phyloP scores from a whole-genome alignment of 2,888 invertebrate species.

The Gymnosoma rotundatum region DNA sequence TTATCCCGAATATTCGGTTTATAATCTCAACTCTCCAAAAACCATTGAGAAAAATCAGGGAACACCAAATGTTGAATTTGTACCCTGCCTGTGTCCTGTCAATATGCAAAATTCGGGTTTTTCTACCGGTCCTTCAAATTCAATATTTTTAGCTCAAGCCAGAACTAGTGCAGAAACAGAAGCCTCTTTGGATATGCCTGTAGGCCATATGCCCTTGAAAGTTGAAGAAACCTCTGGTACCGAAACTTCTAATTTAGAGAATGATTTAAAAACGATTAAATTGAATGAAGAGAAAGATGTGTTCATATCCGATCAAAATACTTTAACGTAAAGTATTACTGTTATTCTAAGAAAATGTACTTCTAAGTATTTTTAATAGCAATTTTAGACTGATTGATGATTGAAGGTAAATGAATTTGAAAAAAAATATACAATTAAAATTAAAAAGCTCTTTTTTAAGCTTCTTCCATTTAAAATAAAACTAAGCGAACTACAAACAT shows the following conservation, averaged over 20 bases:
- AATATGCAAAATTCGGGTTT: slow-evolving; percentile 73
- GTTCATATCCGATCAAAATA: slow-evolving; percentile 7
- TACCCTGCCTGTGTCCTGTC: slow-evolving; percentile 81
- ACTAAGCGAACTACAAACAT: too few relatives aligned
- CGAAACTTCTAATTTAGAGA: slow-evolving; percentile 7
- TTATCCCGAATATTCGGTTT: slow-evolving; percentile 79
- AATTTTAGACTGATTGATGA: slow-evolving; percentile 67
- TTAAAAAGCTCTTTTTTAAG: not conserved
- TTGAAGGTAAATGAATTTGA: slow-evolving; percentile 33
- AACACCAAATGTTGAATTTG: slow-evolving; percentile 75
- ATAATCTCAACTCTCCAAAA: slow-evolving; percentile 70
- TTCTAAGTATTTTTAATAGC: slow-evolving; percentile 55
- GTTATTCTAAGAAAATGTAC: slow-evolving; percentile 5
- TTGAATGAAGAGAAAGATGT: slow-evolving; percentile 2
- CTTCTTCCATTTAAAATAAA: too few relatives aligned
- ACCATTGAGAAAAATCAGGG: slow-evolving; percentile 4
- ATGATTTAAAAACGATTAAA: slow-evolving; percentile 38
- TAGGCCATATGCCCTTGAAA: not conserved
- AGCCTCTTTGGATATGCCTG: slow-evolving; percentile 41
- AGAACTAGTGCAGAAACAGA: slow-evolving; percentile 63
- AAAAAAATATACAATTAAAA: not conserved
- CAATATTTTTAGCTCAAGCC: slow-evolving; percentile 63
- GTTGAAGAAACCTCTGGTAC: not conserved
- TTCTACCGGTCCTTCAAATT: slow-evolving; percentile 50
- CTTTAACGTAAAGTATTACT: slow-evolving; percentile 12